Evolutionary conservation across 2,797 vertebrate genomes (phyloP), one percentile per base, ranked within the genome.

Genomic region (Galago senegalensis): DNA sequence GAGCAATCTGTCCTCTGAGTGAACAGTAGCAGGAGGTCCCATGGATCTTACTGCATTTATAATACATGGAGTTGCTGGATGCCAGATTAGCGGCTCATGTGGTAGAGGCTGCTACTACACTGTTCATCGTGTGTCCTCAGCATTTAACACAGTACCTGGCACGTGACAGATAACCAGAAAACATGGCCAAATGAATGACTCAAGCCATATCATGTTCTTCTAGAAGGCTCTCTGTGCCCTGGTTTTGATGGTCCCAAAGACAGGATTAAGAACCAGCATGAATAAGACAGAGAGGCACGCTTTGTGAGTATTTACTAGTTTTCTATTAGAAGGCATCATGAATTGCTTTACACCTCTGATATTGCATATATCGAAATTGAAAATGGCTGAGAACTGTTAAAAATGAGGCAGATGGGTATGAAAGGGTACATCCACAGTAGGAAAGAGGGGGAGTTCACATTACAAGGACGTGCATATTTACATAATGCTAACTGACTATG

Each of bases 351-450:
- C 23, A 69, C 29, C 12, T 40, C 65, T 76, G 53, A 37, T 40
- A 69, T 43, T 93, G 53, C 53, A 82, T 86, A 77, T 75, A 87
- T 76, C 20, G 58, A 37, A 85, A 60, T 81, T 89, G 77, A 82
- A 92, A 85, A 63, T 89, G 49, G 31, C 81, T 89, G 56, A 80
- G 56, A 81, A 76, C n/a, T 61, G 21, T 92, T 65, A 69, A 96
- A 92, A 76, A 79, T 61, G 40, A 69, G 53, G 56, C 58, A 89
- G 25, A 46, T n/a, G 20, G 9, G n/a, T 61, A 61, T 61, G 31
- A 89, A 23, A 18, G 40, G 34, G 34, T 34, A 27, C 43, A 93
- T 46, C 34, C 18, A 46, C 76, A 63, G 46, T 46, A 34, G 53
- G 73, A 89, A 82, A 89, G 63, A 63, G 27, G 53, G 14, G 60